A percentile compares a stretch with the other conserved stretches of the same genome.
phyloP scores from a whole-genome alignment of 2,888 invertebrate genomes.

The Empis stercorea region DNA sequence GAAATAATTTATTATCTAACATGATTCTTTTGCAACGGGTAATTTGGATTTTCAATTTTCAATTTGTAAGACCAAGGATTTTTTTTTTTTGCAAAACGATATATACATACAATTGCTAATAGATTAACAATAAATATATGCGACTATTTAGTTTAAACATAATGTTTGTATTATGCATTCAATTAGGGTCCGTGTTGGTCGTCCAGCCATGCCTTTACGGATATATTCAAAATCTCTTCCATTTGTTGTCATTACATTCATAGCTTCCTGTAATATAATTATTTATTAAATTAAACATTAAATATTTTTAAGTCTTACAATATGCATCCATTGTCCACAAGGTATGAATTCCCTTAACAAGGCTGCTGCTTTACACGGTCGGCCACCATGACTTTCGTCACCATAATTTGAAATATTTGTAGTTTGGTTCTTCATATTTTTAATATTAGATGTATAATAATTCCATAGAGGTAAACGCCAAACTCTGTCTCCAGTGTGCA shows the following conservation, averaged over 20 bases:
- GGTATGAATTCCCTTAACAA: slow-evolving; percentile 60
- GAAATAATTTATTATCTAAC: too few relatives aligned
- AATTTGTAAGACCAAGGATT: too few relatives aligned
- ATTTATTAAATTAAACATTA: neutral
- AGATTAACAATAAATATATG: too few relatives aligned
- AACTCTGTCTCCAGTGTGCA: slow-evolving; percentile 61
- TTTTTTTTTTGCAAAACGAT: too few relatives aligned
- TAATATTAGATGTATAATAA: slow-evolving; percentile 37
- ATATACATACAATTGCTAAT: too few relatives aligned
- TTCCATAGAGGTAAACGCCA: slow-evolving; percentile 77
- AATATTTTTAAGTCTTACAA: slow-evolving; percentile 37
- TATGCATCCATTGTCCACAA: slow-evolving; percentile 62
- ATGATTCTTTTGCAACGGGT: too few relatives aligned
- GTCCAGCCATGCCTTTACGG: slow-evolving; percentile 55
- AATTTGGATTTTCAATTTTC: too few relatives aligned
- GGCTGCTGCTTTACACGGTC: slow-evolving; percentile 65
- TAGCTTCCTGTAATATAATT: slow-evolving; percentile 41
- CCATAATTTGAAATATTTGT: slow-evolving; percentile 36
- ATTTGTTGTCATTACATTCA: slow-evolving; percentile 57
- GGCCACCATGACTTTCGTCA: slow-evolving; percentile 33
- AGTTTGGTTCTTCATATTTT: too few relatives aligned
- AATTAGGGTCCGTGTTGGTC: slow-evolving; percentile 64
- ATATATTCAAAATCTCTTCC: slow-evolving; percentile 49
- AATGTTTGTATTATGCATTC: slow-evolving; percentile 51
- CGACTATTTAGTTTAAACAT: slow-evolving; percentile 17